phyloP scores from a whole-genome alignment of 2,888 invertebrate species.

The Xanthorhoe spadicearia region DNA sequence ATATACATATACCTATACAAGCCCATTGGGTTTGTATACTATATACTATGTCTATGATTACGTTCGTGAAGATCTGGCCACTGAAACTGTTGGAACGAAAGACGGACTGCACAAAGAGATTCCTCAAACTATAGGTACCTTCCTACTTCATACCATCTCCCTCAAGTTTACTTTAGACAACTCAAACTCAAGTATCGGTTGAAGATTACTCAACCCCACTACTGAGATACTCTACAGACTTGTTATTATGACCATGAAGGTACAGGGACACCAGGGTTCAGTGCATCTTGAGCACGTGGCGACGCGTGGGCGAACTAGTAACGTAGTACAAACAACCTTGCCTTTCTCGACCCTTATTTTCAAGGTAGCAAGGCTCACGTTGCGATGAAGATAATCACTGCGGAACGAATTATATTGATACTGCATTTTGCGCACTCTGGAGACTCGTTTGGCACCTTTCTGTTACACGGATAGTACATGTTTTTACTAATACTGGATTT shows the following conservation, averaged over 20 bases:
- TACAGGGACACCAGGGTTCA: conserved; percentile 46
- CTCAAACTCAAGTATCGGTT: conserved; percentile 32
- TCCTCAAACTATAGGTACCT: conserved; percentile 17
- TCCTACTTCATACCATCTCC: conserved; percentile 11
- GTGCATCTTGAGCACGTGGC: conserved; percentile 63
- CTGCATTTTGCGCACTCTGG: conserved; percentile 43
- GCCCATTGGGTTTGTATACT: too few relatives aligned
- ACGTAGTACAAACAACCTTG: conserved; percentile 39
- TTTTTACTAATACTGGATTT: conserved; percentile 1
- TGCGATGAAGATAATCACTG: conserved; percentile 8
- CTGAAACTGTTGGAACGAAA: not conserved
- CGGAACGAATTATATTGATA: conserved; percentile 37
- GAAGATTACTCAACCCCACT: conserved; percentile 33
- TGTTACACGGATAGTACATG: conserved; percentile 28
- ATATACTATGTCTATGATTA: not conserved
- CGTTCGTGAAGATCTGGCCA: not conserved
- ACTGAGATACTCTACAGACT: conserved; percentile 31
- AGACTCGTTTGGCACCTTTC: conserved; percentile 43
- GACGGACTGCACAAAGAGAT: conserved; percentile 22
- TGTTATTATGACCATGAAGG: conserved; percentile 46
- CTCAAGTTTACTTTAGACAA: conserved; percentile 23
- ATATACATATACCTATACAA: too few relatives aligned
- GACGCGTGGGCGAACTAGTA: conserved; percentile 73
- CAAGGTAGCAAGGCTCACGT: conserved; percentile 23
- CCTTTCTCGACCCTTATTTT: conserved; percentile 17